phyloP scores from a whole-genome alignment of 2,113 vertebrate species.

The Pseudolaguvia tuberculata region DNA sequence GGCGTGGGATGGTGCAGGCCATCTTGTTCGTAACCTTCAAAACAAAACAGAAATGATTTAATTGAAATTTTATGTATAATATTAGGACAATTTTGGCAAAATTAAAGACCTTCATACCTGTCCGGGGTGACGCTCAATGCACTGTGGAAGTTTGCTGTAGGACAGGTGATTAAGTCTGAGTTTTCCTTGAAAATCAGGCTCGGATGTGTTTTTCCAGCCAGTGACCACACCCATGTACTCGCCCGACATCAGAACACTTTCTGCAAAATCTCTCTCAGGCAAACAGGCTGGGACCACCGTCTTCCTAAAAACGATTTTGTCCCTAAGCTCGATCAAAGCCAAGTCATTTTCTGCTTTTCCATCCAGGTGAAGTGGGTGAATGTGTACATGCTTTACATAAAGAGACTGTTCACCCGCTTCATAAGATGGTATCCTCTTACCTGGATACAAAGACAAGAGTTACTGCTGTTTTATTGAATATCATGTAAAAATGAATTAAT shows the following conservation, averaged over 20 bases:
- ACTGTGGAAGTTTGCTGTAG: conserved; percentile 56
- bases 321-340: conserved; percentile 64
- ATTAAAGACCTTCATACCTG: conserved; percentile 29
- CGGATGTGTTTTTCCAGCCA: conserved; percentile 56
- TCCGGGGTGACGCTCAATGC: conserved; percentile 53
- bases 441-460: conserved; percentile 40
- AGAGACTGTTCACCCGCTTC: conserved; percentile 52
- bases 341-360: conserved; percentile 63
- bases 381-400: conserved; percentile 45
- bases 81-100: not conserved
- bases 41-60: not conserved
- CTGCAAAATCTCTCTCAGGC: conserved; percentile 68
- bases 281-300: conserved; percentile 56
- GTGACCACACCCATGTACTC: conserved; percentile 54
- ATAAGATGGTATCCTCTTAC: conserved; percentile 44
- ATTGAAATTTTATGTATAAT: not conserved
- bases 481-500: not conserved
- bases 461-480: not conserved
- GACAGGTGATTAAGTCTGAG: conserved; percentile 61
- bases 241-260: conserved; percentile 60
- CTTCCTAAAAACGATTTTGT: conserved; percentile 58
- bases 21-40: conserved; percentile 67
- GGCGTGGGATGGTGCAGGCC: conserved; percentile 59
- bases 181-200: conserved; percentile 43
- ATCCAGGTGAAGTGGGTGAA: conserved; percentile 58